Conservation (phyloP, 2,113 vertebrate genomes). For the cat (Felis catus) region DNA sequence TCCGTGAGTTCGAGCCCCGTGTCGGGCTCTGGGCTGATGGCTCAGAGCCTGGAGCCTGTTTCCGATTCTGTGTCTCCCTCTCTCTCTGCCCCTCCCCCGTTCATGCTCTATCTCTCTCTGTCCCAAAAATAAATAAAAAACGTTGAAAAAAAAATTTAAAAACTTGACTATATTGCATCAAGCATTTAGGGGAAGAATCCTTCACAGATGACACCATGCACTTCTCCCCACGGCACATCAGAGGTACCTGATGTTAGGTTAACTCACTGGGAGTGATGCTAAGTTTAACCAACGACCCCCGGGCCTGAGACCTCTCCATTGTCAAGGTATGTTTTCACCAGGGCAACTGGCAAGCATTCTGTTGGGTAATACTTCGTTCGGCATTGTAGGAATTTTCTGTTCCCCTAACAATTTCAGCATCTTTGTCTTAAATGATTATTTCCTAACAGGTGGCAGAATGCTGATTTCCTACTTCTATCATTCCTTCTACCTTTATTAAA, state of each 20-base stretch:
- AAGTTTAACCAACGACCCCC: neutral
- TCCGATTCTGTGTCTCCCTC: no score
- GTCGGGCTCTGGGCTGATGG: no score
- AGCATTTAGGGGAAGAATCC: neutral
- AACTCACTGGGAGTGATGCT: neutral
- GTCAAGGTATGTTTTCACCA: neutral
- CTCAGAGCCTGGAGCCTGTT: no score
- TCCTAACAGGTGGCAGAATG: neutral
- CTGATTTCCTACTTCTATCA: neutral
- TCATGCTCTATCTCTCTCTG: no score
- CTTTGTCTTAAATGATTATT: conserved; percentile 21
- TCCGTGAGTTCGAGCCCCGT: no score
- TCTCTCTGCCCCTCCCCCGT: no score
- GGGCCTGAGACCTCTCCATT: neutral
- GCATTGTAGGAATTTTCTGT: neutral
- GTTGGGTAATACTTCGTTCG: neutral
- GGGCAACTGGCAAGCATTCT: neutral
- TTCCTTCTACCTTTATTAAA: neutral
- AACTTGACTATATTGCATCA: neutral
- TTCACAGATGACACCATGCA: accelerated
- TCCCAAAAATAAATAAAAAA: no score
- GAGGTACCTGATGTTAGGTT: neutral
- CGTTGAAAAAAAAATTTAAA: neutral
- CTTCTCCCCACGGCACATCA: neutral
- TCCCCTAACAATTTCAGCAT: neutral